A percentile compares a stretch with the other conserved stretches of the same genome.
These are phyloP conservation scores for Aelia acuminata DNA, from an alignment of 2,888 invertebrate species.

Conservation along the genomic window DNA sequence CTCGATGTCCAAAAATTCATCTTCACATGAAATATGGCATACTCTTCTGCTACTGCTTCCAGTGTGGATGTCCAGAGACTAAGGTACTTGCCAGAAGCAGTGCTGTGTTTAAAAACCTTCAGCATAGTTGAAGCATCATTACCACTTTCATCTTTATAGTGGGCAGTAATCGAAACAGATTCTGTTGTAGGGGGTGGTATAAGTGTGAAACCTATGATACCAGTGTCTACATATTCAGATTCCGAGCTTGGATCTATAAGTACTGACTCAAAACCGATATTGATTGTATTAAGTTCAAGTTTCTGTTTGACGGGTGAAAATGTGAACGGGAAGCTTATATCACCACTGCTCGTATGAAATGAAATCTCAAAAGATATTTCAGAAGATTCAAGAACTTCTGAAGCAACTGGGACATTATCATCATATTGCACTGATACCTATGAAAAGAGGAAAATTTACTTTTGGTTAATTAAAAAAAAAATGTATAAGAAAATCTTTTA, in stretches of 20 bases:
- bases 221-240: constrained; percentile 66
- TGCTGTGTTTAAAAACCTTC: constrained; percentile 68
- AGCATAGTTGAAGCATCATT: constrained; percentile 63
- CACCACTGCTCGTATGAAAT: constrained; percentile 66
- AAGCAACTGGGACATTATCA: constrained; percentile 68
- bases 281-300: not conserved
- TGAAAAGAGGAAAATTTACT: constrained; percentile 14
- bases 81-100: constrained; percentile 70
- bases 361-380: constrained; percentile 66
- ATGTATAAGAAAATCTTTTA: not conserved
- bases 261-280: constrained; percentile 12
- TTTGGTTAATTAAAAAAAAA: not conserved
- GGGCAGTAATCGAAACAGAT: constrained; percentile 62
- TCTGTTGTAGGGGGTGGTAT: constrained; percentile 66
- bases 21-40: constrained; percentile 73
- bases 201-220: constrained; percentile 67
- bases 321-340: constrained; percentile 55
- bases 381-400: constrained; percentile 67
- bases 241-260: constrained; percentile 61
- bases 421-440: constrained; percentile 68
- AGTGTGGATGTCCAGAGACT: constrained; percentile 71
- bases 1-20: constrained; percentile 71
- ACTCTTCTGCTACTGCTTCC: constrained; percentile 71
- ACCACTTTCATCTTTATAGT: constrained; percentile 65
- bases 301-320: constrained; percentile 54